phyloP scores from a whole-genome alignment of 2,797 vertebrate genomes.

The Eremophila alpestris region DNA sequence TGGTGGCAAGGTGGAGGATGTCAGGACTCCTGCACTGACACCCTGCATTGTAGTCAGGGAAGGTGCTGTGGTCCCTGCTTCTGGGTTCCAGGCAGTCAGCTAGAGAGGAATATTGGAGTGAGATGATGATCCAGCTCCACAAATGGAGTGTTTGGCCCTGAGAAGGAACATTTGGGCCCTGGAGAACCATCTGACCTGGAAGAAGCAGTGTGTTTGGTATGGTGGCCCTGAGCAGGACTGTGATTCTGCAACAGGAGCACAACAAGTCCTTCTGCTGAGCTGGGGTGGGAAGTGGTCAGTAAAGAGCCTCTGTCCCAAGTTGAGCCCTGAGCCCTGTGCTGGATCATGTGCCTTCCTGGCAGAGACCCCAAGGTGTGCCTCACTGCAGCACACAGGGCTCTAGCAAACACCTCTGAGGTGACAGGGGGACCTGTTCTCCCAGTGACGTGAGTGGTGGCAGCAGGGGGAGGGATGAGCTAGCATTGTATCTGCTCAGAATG shows the following conservation, averaged over 20 bases:
- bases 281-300: neutral
- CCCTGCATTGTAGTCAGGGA: neutral
- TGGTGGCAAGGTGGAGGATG: neutral
- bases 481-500: neutral
- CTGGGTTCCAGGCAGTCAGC: accelerated
- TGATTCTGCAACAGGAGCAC: neutral
- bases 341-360: accelerated
- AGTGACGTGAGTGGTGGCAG: accelerated
- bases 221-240: accelerated
- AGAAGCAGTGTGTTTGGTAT: neutral
- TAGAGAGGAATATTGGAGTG: neutral
- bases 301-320: neutral
- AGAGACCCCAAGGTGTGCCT: neutral
- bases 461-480: neutral
- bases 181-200: neutral
- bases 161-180: neutral
- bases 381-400: neutral
- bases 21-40: neutral
- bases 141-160: neutral
- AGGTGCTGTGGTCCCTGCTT: neutral
- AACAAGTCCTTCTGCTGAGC: neutral
- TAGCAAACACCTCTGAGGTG: neutral
- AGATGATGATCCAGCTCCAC: neutral
- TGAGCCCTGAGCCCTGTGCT: neutral
- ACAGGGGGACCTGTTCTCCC: neutral